Evolutionary conservation across 2,888 invertebrate species (phyloP), one percentile per base, ranked within the genome.

Genomic region (Calliscelio sp.): DNA sequence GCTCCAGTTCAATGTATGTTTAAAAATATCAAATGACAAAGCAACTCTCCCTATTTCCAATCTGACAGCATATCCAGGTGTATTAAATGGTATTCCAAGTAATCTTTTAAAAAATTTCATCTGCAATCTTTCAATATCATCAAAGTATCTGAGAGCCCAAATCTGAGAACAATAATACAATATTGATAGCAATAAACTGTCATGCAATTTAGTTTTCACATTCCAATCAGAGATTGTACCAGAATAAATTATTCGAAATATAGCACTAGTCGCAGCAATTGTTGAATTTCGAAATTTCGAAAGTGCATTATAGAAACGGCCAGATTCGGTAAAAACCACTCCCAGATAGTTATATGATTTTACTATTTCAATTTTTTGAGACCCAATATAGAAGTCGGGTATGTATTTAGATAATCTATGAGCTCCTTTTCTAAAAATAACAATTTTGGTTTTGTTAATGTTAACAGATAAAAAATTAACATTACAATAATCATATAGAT

Each of bases 331-430:
- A 14, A 68, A 53, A n/a, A 10, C 1, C n/a, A 68, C 38, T 5
- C 68, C 68, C 5, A 68, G 53, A 38, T 68, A 68, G 11, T 35
- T 22, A 55, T 53, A 68, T n/a, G 16, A 20, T 10, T 53, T 35
- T 32, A 38, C 49, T 14, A 53, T 68, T 18, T 35, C 28, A 7
- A 68, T 35, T 38, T 38, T 22, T 32, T 51, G 44, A 20, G 18
- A 14, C 2, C 38, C 38, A 38, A 38, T 28, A 11, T 35, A 14
- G 32, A 57, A 28, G 14, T 28, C 28, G 25, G 35, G 28, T 25
- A 57, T 10, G 14, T 16, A 18, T 38, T 38, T 53, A 35, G 14
- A 8, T n/a, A 38, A 32, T 16, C 25, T 53, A 18, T 57, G 22
- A 38, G 38, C 61, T 7, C 61, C 61, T 4, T 57, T 41, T 70